Evolutionary conservation across 2,797 vertebrate genomes (phyloP).

Genomic region (Gadopsis marmoratus): DNA sequence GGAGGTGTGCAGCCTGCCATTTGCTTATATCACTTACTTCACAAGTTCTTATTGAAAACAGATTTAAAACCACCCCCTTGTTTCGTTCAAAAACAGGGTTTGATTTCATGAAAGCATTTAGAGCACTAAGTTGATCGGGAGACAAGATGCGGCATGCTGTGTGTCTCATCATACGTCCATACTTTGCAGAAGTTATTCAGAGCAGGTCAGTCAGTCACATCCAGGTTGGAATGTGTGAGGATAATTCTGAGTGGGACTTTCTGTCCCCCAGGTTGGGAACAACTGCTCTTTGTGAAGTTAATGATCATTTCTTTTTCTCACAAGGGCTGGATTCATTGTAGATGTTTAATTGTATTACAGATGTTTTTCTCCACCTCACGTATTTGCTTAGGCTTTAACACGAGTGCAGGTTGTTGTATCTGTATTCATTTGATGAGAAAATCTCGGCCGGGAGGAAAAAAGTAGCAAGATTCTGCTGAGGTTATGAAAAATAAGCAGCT

Average conservation of each 20-base stretch:
- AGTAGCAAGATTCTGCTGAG: constrained; percentile 26
- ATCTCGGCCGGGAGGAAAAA: neutral
- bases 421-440: constrained; percentile 21
- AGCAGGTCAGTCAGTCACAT: neutral
- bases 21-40: too few species aligned
- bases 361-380: neutral
- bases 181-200: neutral
- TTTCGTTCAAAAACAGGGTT: neutral
- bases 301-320: too few species aligned
- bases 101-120: too few species aligned
- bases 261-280: too few species aligned
- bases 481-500: constrained; percentile 28
- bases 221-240: neutral
- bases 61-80: neutral
- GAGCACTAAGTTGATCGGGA: constrained; percentile 3
- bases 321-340: too few species aligned
- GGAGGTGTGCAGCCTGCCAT: neutral
- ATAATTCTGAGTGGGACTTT: too few species aligned
- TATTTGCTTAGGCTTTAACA: constrained; percentile 15
- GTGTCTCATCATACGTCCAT: neutral
- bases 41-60: neutral
- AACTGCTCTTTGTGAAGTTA: too few species aligned
- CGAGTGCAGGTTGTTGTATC: neutral
- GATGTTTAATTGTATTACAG: too few species aligned
- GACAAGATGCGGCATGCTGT: neutral